Evolutionary conservation across 1,140 invertebrate species (phyloP).

Genomic region (Temnothorax nylanderi): DNA sequence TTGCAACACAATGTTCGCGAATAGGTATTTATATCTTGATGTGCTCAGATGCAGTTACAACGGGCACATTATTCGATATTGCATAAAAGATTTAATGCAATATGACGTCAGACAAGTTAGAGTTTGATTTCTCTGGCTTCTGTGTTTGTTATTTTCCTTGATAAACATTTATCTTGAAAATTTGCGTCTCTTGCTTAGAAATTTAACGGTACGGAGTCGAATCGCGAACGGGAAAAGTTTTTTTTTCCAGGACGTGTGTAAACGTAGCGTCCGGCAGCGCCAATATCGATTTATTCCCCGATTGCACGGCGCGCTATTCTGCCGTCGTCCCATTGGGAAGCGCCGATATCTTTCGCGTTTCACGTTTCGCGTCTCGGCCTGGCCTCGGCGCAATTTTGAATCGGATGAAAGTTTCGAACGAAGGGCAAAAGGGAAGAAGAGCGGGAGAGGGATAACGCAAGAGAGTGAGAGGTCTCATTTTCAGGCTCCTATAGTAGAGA

Average conservation of each 20-base stretch:
- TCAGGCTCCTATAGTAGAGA: conserved; percentile 58
- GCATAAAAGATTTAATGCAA: not conserved
- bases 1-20: not conserved
- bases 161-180: not conserved
- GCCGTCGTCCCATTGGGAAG: conserved; percentile 28
- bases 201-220: not conserved
- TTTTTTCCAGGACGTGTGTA: conserved; percentile 23
- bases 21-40: not conserved
- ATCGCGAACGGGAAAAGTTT: conserved; percentile 37
- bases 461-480: conserved; percentile 58
- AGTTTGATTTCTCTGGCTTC: not conserved
- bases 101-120: not conserved
- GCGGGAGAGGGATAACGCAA: not conserved
- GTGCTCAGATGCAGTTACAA: not conserved
- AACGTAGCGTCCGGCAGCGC: conserved; percentile 14
- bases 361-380: conserved; percentile 26
- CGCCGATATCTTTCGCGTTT: conserved; percentile 43
- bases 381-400: conserved; percentile 56
- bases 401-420: conserved; percentile 46
- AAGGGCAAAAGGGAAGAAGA: conserved; percentile 24
- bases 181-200: not conserved
- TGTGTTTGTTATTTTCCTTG: not conserved
- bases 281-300: conserved; percentile 52
- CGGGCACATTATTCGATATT: not conserved
- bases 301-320: conserved; percentile 36